Conservation (phyloP, 2,113 vertebrate genomes). For the Guaruba guarouba region DNA sequence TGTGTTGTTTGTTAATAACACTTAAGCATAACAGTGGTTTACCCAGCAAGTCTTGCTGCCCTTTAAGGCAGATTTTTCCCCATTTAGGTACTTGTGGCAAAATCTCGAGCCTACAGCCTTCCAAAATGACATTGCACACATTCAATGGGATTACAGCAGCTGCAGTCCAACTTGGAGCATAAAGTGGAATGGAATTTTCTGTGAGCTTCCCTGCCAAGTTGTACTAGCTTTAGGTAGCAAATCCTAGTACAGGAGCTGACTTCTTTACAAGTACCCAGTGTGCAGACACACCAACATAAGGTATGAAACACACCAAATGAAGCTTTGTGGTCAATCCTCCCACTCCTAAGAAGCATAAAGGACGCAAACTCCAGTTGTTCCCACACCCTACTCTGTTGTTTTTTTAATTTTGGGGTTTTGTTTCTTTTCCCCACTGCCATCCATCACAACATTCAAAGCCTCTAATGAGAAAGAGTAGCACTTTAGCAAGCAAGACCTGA, state of each 20-base stretch:
- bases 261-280: neutral
- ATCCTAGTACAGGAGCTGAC: neutral
- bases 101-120: neutral
- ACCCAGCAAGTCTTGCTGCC: neutral
- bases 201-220: neutral
- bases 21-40: neutral
- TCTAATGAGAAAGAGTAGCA: neutral
- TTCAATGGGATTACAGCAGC: neutral
- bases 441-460: neutral
- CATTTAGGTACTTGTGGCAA: neutral
- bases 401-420: neutral
- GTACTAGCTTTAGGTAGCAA: neutral
- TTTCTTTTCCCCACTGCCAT: fast-evolving
- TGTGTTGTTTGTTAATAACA: neutral
- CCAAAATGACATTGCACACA: neutral
- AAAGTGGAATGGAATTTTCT: neutral
- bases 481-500: neutral
- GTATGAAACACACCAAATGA: neutral
- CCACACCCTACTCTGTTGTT: neutral
- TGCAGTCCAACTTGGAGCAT: neutral
- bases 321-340: neutral
- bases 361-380: neutral
- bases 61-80: neutral
- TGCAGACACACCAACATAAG: fast-evolving
- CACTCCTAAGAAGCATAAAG: fast-evolving